Evolutionary conservation across 92 coral and sea anemone genomes (phyloP).

Genomic region (Porites evermanni): DNA sequence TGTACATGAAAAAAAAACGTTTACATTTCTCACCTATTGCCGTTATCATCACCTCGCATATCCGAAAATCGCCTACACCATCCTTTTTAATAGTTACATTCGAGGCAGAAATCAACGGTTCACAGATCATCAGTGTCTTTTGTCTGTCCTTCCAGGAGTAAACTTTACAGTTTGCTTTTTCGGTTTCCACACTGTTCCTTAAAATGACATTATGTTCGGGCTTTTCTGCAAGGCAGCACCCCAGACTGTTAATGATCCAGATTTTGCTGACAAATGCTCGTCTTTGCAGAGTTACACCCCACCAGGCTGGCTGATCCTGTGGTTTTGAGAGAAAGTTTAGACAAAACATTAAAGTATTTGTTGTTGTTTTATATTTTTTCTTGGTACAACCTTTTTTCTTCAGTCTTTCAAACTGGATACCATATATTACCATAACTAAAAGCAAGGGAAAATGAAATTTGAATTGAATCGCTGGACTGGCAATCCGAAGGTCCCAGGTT

Average conservation of each 20-base stretch:
- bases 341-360: no score
- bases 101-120: slow-evolving; percentile 50
- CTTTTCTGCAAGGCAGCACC: slow-evolving; percentile 57
- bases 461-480: no score
- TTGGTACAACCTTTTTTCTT: no score
- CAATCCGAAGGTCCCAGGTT: no score
- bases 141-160: slow-evolving; percentile 29
- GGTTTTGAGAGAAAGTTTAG: no score
- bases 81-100: slow-evolving; percentile 44
- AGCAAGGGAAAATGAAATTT: no score
- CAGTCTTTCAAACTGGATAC: no score
- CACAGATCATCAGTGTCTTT: slow-evolving; percentile 52
- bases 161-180: slow-evolving; percentile 46
- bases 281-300: slow-evolving; percentile 55
- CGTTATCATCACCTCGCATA: slow-evolving; percentile 68
- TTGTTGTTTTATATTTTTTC: no score
- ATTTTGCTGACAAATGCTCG: slow-evolving; percentile 46
- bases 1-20: background rate
- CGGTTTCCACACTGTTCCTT: slow-evolving; percentile 17
- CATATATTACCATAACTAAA: no score
- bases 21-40: slow-evolving; percentile 56
- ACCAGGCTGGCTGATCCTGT: slow-evolving; percentile 41
- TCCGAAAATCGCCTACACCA: slow-evolving; percentile 16
- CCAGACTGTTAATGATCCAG: slow-evolving; percentile 49
- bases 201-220: slow-evolving; percentile 45